A percentile compares a stretch with the other conserved stretches of the same genome.
These are phyloP conservation scores for Pseudorectes ferrugineus DNA, from an alignment of 2,113 vertebrate species.

Conservation along the genomic window DNA sequence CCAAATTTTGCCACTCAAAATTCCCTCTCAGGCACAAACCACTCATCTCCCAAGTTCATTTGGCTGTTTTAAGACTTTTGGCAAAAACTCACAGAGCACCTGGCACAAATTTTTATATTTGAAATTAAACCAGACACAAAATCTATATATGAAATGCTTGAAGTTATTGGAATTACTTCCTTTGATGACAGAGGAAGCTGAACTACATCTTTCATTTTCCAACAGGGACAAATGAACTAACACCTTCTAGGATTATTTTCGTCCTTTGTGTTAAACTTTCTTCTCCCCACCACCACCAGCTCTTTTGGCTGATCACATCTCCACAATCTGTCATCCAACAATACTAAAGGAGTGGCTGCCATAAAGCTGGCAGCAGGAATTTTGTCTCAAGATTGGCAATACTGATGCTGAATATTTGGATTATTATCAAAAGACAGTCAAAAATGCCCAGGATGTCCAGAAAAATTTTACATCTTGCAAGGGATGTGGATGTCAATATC, in stretches of 20 bases:
- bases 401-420: background rate
- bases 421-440: background rate
- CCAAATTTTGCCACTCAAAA: background rate
- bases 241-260: background rate
- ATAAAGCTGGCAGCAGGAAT: background rate
- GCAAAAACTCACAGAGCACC: background rate
- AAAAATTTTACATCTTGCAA: background rate
- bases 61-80: background rate
- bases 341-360: background rate
- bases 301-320: background rate
- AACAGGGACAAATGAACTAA: background rate
- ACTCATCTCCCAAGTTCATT: background rate
- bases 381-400: background rate
- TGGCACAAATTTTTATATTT: background rate
- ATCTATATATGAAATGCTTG: background rate
- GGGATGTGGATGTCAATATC: background rate
- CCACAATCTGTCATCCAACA: background rate
- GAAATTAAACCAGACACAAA: background rate
- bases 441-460: background rate
- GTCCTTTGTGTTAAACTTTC: background rate
- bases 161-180: conserved; percentile 24
- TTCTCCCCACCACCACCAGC: accelerated
- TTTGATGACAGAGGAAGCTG: conserved; percentile 14
- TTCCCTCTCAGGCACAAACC: background rate
- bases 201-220: background rate